A percentile compares a stretch with the other conserved stretches of the same genome.
Conservation (phyloP, 2,888 invertebrate genomes). For the Deilephila porcellus region DNA sequence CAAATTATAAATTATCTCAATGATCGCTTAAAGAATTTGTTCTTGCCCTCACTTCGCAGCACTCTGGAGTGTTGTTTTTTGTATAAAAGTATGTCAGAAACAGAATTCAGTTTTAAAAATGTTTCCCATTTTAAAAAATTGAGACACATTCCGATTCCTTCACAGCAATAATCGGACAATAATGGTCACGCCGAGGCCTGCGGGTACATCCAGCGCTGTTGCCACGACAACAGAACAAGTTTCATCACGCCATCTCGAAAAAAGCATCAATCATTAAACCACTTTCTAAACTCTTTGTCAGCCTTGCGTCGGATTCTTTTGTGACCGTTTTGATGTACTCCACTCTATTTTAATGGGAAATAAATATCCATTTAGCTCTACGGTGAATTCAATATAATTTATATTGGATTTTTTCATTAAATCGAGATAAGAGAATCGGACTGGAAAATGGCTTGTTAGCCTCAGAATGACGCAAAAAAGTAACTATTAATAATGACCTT, state of each 20-base stretch:
- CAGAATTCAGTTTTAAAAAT: background rate
- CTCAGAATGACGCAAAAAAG: background rate
- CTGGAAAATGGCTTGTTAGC: background rate
- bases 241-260: conserved; percentile 67
- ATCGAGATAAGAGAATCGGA: background rate
- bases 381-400: background rate
- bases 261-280: conserved; percentile 71
- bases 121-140: background rate
- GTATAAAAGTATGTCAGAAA: too few relatives aligned
- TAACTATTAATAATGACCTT: background rate
- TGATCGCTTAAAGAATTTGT: too few relatives aligned
- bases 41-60: too few relatives aligned
- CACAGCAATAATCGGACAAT: conserved; percentile 27
- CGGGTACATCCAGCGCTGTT: conserved; percentile 29
- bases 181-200: conserved; percentile 53
- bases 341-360: background rate
- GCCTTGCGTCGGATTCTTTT: conserved; percentile 17
- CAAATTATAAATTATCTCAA: too few relatives aligned
- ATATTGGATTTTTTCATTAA: background rate
- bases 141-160: conserved; percentile 15
- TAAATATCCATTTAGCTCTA: background rate
- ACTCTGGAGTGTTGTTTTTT: too few relatives aligned
- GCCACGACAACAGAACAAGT: conserved; percentile 58
- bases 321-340: conserved; percentile 14
- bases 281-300: conserved; percentile 76